Evolutionary conservation across 2,797 vertebrate genomes (phyloP).

Genomic region (Ispidina picta): DNA sequence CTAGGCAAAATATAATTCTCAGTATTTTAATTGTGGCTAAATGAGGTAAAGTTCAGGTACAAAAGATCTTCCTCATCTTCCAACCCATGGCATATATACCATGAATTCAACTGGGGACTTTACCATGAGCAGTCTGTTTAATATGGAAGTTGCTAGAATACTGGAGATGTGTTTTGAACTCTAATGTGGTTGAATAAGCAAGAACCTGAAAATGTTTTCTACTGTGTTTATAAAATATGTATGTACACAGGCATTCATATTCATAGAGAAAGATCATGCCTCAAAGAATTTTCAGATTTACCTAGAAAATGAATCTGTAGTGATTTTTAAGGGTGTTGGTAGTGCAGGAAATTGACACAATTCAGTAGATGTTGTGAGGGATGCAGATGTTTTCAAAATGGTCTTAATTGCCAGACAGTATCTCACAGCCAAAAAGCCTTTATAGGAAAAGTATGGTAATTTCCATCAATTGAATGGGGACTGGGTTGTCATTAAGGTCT

Average conservation of each 20-base stretch:
- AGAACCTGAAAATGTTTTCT: neutral
- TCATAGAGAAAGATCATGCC: neutral
- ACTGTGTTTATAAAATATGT: neutral
- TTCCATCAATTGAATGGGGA: neutral
- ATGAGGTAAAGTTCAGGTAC: neutral
- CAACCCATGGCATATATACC: neutral
- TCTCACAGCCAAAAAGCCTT: neutral
- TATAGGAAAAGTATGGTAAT: neutral
- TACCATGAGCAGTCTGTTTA: neutral
- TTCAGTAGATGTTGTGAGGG: neutral
- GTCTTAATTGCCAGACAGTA: neutral
- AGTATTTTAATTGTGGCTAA: neutral
- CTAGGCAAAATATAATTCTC: neutral
- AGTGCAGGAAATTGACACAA: neutral
- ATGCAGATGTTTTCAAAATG: neutral
- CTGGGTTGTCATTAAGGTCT: neutral
- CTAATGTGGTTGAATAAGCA: neutral
- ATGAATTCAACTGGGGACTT: neutral
- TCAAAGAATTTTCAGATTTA: neutral
- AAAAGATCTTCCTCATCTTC: neutral
- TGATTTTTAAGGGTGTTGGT: neutral
- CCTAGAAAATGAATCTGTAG: neutral
- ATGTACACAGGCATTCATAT: neutral
- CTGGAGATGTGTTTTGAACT: neutral
- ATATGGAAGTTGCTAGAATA: neutral